These are phyloP conservation scores for Chauna torquata DNA, from an alignment of 2,113 vertebrate genomes.

Conservation along the genomic window DNA sequence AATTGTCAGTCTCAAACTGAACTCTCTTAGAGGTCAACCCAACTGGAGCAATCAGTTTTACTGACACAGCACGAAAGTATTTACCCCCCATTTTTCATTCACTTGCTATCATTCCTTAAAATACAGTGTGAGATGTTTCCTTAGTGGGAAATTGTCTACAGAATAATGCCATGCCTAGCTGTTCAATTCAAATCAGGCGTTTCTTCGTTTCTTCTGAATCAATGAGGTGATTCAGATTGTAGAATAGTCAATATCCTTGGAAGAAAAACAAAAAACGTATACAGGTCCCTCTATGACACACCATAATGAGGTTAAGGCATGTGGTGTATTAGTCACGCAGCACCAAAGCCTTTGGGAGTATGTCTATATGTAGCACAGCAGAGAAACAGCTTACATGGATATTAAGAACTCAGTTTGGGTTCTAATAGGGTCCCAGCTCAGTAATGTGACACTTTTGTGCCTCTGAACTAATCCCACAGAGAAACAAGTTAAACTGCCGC, in stretches of 20 bases:
- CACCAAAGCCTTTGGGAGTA: background rate
- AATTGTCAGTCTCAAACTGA: background rate
- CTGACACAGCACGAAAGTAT: background rate
- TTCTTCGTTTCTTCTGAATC: background rate
- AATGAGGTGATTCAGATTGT: background rate
- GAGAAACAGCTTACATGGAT: background rate
- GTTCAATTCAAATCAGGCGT: background rate
- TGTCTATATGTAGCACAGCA: background rate
- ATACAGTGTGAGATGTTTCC: background rate
- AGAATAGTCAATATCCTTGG: background rate
- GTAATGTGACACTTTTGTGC: background rate
- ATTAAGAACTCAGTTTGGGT: background rate
- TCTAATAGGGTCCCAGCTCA: background rate
- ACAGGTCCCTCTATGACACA: background rate
- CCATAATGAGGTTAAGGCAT: background rate
- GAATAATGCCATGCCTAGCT: background rate
- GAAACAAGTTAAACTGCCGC: background rate
- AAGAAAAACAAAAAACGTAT: background rate
- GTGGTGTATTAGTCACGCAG: accelerated
- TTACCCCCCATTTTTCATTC: background rate
- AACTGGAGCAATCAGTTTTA: background rate
- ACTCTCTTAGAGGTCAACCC: constrained; percentile 20
- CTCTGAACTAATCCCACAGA: background rate
- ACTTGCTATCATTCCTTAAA: background rate
- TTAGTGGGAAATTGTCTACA: background rate